Base-by-base conservation (phyloP, 2,888 invertebrate genomes). In the Sepiola atlantica region DNA sequence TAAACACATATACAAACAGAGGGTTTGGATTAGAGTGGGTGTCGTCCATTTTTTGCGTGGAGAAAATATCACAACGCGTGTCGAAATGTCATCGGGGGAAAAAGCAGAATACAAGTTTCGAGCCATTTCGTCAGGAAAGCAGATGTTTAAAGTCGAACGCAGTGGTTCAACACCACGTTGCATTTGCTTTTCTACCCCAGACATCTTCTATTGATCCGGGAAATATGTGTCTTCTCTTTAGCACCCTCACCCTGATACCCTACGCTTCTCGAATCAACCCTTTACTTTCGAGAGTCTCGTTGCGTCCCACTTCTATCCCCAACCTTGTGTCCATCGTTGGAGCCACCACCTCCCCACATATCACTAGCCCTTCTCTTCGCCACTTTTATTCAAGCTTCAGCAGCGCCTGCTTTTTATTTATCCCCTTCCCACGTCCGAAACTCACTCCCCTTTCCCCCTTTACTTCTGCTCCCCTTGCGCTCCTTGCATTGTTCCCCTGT, bases 171-270 rank as follows among this genome's bases (percentile, higher is more conserved):
- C 45, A 8, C n/a, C 77, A 32, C n/a, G n/a, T 77, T n/a, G 77
- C n/a, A 4, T 45, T 77, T 16, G 77, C 77, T 77, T 14, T 77
- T 77, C 77, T 77, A n/a, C 77, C 77, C n/a, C n/a, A 77, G 77
- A 77, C 77, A n/a, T 28, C 28, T 77, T 77, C 77, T 77, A 77
- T 77, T 77, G 77, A 77, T 77, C 77, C 77, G 77, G n/a, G 32
- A 77, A 77, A 77, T 77, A 77, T 77, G 77, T 77, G 77, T n/a
- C 77, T 77, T n/a, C 77, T 77, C 77, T 77, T n/a, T n/a, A 77
- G 32, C 77, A n/a, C 18, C 77, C 14, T 77, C 24, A 6, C 18
- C 77, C 77, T n/a, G n/a, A 14, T 16, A 32, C n/a, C 77, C 77
- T 32, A 77, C 77, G 14, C 21, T 32, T 77, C n/a, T n/a, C 77